Conservation (phyloP, 2,797 vertebrate species). For the Helicolenus hilgendorfi region DNA sequence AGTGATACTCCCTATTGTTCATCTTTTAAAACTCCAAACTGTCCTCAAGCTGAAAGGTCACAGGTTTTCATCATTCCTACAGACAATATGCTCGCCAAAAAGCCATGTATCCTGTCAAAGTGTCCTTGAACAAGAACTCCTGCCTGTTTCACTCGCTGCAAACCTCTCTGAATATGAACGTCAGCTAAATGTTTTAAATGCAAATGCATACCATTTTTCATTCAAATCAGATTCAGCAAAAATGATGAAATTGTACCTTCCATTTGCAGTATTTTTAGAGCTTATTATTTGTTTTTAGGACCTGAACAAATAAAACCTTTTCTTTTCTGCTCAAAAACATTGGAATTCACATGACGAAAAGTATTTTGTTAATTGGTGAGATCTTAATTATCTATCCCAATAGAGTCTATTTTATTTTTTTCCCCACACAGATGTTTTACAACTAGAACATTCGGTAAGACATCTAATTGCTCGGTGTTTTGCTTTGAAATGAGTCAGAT, state of each 20-base stretch:
- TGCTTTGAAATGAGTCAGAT: slow-evolving; percentile 59
- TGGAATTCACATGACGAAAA: neutral
- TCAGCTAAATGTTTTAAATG: slow-evolving; percentile 66
- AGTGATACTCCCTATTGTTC: neutral
- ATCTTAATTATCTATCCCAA: slow-evolving; percentile 24
- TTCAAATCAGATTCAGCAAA: slow-evolving; percentile 61
- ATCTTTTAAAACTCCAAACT: slow-evolving; percentile 10
- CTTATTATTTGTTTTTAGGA: slow-evolving; percentile 24
- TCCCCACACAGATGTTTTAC: slow-evolving; percentile 33
- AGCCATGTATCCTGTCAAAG: slow-evolving; percentile 3
- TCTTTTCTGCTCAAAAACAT: neutral
- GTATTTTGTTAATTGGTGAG: neutral
- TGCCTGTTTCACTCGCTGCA: slow-evolving; percentile 35
- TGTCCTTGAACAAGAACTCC: slow-evolving; percentile 63
- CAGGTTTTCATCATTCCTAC: slow-evolving; percentile 34
- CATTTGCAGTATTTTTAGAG: neutral
- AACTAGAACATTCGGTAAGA: slow-evolving; percentile 30
- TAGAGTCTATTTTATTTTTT: slow-evolving; percentile 9
- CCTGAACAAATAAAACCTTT: neutral
- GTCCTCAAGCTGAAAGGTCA: slow-evolving; percentile 44
- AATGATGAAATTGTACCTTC: slow-evolving; percentile 29
- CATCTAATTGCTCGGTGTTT: slow-evolving; percentile 62
- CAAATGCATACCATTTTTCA: slow-evolving; percentile 45
- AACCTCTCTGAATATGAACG: slow-evolving; percentile 23
- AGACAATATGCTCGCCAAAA: slow-evolving; percentile 36